Evolutionary conservation across 53 echinoderm and acorn worm genomes (phyloP).

Genomic region (Paelopatides confundens): DNA sequence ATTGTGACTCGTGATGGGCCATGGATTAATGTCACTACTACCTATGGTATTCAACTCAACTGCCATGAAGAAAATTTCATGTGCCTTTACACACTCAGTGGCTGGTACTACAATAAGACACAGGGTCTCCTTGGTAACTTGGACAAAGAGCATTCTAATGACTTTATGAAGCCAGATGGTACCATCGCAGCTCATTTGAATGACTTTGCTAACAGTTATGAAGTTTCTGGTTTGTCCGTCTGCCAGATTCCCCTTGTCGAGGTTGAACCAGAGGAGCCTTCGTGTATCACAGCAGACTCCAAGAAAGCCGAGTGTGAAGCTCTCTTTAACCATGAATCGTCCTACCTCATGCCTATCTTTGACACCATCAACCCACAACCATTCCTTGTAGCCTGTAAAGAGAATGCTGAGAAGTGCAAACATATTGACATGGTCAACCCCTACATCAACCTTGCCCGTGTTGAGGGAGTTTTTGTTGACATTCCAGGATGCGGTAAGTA

Average conservation of each 20-base stretch:
- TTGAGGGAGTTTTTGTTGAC: constrained; percentile 61
- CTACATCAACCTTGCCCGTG: constrained; percentile 69
- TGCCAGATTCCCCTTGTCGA: constrained; percentile 63
- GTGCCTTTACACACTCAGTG: constrained; percentile 89
- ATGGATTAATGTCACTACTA: constrained; percentile 87
- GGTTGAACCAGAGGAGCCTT: background rate
- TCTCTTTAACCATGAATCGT: constrained; percentile 51
- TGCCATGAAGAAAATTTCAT: constrained; percentile 77
- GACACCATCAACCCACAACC: constrained; percentile 65
- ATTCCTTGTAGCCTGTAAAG: constrained; percentile 68
- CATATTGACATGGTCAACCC: constrained; percentile 28
- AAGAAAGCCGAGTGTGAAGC: constrained; percentile 52
- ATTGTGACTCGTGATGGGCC: constrained; percentile 75
- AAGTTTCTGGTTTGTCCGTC: constrained; percentile 54
- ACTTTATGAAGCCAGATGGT: constrained; percentile 81
- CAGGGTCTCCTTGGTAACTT: constrained; percentile 93
- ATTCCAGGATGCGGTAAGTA: constrained; percentile 68
- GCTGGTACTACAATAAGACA: constrained; percentile 97
- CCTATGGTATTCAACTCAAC: constrained; percentile 74
- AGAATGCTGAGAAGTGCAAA: background rate
- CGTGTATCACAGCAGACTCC: background rate
- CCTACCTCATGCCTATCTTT: constrained; percentile 61
- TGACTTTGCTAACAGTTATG: constrained; percentile 81
- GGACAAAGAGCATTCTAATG: constrained; percentile 78
- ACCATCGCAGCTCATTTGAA: constrained; percentile 57